Base-by-base conservation (phyloP, 35 echinoderm and acorn worm genomes). In the Acanthaster planci region DNA sequence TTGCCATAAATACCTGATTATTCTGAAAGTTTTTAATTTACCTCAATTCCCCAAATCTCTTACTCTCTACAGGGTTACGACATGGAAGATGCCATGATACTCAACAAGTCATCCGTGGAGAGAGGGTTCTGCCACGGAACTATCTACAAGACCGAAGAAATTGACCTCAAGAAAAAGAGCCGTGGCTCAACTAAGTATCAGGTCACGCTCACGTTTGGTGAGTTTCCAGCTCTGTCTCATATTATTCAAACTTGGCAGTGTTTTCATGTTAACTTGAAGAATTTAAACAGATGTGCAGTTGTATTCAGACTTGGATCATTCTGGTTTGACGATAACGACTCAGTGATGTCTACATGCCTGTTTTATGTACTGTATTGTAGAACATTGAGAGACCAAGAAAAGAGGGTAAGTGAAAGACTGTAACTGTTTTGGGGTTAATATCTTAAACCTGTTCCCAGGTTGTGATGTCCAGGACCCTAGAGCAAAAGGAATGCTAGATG, bases 31-130 rank as follows among this genome's bases (percentile, higher is more conserved):
- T n/a, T n/a, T n/a, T n/a, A n/a, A n/a, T n/a, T n/a, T n/a, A n/a
- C n/a, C n/a, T n/a, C n/a, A n/a, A n/a, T n/a, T n/a, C n/a, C n/a
- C n/a, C n/a, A n/a, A 0, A 7, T 55, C 8, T 30, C 29, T 55
- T 58, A 15, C 42, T 17, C 10, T 31, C 64, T 92, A 3, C 18
- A 98, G 95, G 95, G 95, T 0, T 98, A 98, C 82, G 95, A 98
- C 52, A 98, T 98, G 95, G 95, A 98, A 75, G 95, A 98, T 79
- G 95, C 95, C 8, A 98, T 98, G 95, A 90, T 98, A 18, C 60
- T 98, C 54, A 98, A 98, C 84, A 98, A 94, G 79, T 67, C 92
- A 14, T 79, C 88, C 1, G 40, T 93, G n/a, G 95, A 98, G 38
- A 90, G 95, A 84, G 95, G 95, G 2, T 98, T 98, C 77, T 88